Base-by-base conservation (phyloP, 2,113 vertebrate genomes). In the Empidonax alnorum region DNA sequence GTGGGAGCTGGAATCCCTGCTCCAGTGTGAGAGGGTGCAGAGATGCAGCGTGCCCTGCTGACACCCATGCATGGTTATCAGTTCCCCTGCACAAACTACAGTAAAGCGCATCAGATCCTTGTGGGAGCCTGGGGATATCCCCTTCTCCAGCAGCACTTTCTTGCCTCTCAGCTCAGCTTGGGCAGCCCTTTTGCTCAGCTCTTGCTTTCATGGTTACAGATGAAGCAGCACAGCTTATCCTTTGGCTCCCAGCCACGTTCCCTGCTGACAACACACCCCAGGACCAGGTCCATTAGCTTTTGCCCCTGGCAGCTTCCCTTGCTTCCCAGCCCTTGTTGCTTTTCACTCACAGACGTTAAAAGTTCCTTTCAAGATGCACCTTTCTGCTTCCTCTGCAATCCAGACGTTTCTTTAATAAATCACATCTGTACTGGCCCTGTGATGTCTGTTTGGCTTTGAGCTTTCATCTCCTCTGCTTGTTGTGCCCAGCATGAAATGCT, bases 331-430 rank as follows among this genome's bases (percentile, higher is more conserved):
- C 47, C 90, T 77, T 81, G 79, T 25, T 90, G 68, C 72, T 94
- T 84, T 89, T 68, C 68, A 75, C 72, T 96, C 52, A 81, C 22
- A 93, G 72, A 68, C 3, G 20, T 74, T 88, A 95, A 94, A 93
- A 73, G 82, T 72, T 95, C 76, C 88, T 97, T 95, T 95, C 79
- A 93, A 95, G 94, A 67, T 3, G 28, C 82, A 94, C 68, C 88
- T 92, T 93, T 93, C 92, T 90, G 80, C 85, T 95, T 89, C 92
- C 82, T 63, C 92, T 94, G 90, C 85, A 96, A 83, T 84, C 72
- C 93, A 96, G 90, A 68, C 86, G 80, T 83, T 94, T 93, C 93
- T 95, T 88, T 93, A 94, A 93, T 92, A 96, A 92, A 94, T 55
- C 89, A 79, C 69, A 93, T 89, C 92, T 75, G 42, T 74, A 55